phyloP scores from a whole-genome alignment of 2,113 vertebrate genomes.

The Toxotes jaculatrix region DNA sequence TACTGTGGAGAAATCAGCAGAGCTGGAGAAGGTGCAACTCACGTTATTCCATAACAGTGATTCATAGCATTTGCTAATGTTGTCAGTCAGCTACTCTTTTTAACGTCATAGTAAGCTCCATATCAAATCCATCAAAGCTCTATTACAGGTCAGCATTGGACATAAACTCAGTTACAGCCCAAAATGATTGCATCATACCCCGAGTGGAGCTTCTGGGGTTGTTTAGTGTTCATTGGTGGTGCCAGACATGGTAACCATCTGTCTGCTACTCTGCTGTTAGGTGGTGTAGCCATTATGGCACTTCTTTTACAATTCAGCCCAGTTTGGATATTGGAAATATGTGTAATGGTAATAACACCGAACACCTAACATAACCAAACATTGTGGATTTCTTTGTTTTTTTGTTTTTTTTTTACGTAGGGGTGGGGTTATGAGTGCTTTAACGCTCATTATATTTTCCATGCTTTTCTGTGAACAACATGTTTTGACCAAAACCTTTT shows the following conservation, averaged over 20 bases:
- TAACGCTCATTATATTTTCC: background rate
- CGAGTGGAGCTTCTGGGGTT: background rate
- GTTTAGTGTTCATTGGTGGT: background rate
- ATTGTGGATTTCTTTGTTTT: no score
- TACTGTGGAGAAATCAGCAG: background rate
- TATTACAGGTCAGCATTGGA: background rate
- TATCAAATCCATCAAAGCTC: conserved; percentile 5
- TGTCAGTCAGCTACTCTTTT: background rate
- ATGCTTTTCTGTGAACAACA: background rate
- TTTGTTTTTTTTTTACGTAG: no score
- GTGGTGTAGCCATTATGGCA: no score
- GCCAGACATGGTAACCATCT: background rate
- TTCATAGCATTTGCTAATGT: background rate
- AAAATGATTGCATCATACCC: background rate
- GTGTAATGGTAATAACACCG: no score
- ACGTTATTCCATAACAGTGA: background rate
- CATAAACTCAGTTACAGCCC: conserved; percentile 1
- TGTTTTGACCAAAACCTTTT: background rate
- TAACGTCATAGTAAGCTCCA: background rate
- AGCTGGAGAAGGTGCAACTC: background rate
- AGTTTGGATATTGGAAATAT: no score
- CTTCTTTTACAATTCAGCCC: no score
- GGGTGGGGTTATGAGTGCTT: no score
- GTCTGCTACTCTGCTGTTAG: background rate
- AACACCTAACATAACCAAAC: no score